phyloP scores from a whole-genome alignment of 2,113 vertebrate genomes.

The Melanocharis versteri region DNA sequence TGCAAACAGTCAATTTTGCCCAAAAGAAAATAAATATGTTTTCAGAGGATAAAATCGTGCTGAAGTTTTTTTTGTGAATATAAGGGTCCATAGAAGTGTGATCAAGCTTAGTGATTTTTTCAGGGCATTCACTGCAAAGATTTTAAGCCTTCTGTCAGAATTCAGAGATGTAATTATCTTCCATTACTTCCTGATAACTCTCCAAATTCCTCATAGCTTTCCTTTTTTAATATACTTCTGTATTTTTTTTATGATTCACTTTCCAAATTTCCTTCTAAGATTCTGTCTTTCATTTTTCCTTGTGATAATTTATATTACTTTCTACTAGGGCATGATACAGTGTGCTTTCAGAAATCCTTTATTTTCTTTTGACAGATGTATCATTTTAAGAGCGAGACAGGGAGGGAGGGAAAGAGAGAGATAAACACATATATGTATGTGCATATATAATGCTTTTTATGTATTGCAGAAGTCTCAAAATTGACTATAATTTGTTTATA shows the following conservation, averaged over 20 bases:
- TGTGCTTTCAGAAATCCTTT: constrained; percentile 10
- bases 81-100: neutral
- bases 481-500: constrained; percentile 16
- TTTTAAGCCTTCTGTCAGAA: neutral
- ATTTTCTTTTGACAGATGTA: constrained; percentile 28
- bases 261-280: neutral
- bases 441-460: constrained; percentile 5
- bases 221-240: neutral
- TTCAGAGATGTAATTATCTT: neutral
- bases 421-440: neutral
- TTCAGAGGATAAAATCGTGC: neutral
- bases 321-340: neutral
- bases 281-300: neutral
- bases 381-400: neutral
- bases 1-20: neutral
- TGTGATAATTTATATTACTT: constrained; percentile 12
- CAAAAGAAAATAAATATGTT: neutral
- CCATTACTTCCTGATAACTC: neutral
- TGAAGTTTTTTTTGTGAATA: neutral
- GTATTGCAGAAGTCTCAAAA: neutral
- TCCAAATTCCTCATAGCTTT: constrained; percentile 13
- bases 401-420: neutral
- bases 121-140: neutral
- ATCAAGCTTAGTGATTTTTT: neutral
- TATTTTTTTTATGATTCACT: neutral